Evolutionary conservation across 2,113 vertebrate genomes (phyloP), one percentile per base, ranked within the genome.

Genomic region (Candoia aspera): DNA sequence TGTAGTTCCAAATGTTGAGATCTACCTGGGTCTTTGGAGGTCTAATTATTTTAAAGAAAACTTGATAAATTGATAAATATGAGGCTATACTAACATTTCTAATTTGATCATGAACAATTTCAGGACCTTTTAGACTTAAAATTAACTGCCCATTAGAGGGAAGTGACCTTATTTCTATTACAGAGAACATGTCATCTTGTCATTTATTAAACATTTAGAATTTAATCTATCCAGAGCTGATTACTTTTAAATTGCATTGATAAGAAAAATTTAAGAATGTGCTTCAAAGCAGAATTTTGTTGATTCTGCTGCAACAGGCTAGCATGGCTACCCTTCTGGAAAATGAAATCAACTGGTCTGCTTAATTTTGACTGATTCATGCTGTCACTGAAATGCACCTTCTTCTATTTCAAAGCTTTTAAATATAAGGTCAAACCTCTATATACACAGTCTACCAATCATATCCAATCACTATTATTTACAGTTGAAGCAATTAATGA

Each of bases 401-500:
- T 37, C 23, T 87, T 62, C 60, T 13, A 53, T 60, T 92, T 84
- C 19, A 60, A 84, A 92, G 33, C n/a, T 33, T 11, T 87, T 2
- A 87, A 15, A 17, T 79, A 6, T 58, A 24, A 58, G 29, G 90
- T 92, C 73, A 90, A 92, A 68, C 83, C 26, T 49, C 21, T 90
- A 87, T 23, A 88, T 37, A 85, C 86, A 64, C 23, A 91, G 58
- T 94, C 86, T 89, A 58, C 93, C 84, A 86, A 29, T 87, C 93
- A 62, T 21, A 86, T 6, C 57, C 92, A 89, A 93, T 84, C 85
- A 2, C 53, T 21, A 64, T 89, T 79, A 89, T 92, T 94, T 94
- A 94, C 64, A 89, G 6, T 58, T 54, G 79, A 37, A 42, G 87
- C 91, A 68, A 87, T 54, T 91, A 87, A 49, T 37, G 9, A 87